Base-by-base conservation (phyloP, 2,113 vertebrate species). In the Fulmarus glacialis region DNA sequence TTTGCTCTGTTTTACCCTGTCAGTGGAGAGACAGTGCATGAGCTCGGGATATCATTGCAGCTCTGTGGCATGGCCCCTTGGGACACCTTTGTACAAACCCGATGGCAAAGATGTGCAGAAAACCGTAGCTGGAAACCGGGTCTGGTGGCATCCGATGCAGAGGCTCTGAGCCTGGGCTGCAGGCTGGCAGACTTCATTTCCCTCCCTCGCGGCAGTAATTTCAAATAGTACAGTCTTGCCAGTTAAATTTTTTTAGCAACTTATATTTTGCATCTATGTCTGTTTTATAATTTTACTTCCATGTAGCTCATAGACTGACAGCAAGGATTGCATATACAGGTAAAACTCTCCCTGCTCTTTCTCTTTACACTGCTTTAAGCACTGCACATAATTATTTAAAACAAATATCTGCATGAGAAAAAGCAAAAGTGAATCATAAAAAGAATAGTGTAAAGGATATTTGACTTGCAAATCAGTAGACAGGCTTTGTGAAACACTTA, bases 71-170 rank as follows among this genome's bases (percentile, higher is more conserved):
- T 13, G 23, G 56, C 32, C 38, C 32, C 8, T 74, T 45, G 38
- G 29, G 26, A 74, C 8, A 34, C 3, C 30, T 59, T 58, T 58
- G 38, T 42, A 77, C 8, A 20, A 58, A 63, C 5, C 9, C 5
- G 6, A 21, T 24, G 55, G 55, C 30, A 90, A 36, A 70, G 42
- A 14, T 42, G 11, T 52, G 58, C 21, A 68, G 43, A 68, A 87
- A 59, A 52, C 30, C 6, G 59, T 18, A 63, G 15, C 45, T 68
- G 40, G n/a, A 58, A 89, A 48, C 7, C 3, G 8, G 8, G 7
- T 47, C 30, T 0, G 0, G 30, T 40, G 45, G n/a, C 9, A 43
- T 45, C 56, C 3, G 6, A 11, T 7, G 14, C n/a, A 58, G 87
- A 47, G 42, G 26, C 21, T 71, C 59, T 73, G n/a, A 47, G 47